These are phyloP conservation scores for Galaxea fascicularis DNA, from an alignment of 92 coral and sea anemone genomes.

Conservation along the genomic window DNA sequence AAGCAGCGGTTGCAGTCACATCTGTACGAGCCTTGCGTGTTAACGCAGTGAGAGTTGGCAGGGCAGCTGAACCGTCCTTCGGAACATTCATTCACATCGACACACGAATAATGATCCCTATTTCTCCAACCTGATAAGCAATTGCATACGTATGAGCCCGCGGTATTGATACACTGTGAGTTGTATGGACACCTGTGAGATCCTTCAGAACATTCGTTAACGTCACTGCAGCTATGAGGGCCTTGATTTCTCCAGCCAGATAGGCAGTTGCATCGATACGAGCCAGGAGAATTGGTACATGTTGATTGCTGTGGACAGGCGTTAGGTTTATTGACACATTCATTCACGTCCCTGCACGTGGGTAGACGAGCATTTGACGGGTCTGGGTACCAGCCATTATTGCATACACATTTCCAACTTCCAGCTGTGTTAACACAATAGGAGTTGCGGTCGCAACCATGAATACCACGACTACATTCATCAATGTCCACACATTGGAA, in stretches of 20 bases:
- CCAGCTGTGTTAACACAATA: constrained; percentile 88
- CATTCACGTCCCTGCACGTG: constrained; percentile 50
- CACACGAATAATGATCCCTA: constrained; percentile 16
- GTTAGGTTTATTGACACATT: constrained; percentile 56
- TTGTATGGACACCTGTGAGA: constrained; percentile 47
- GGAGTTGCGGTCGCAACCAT: constrained; percentile 68
- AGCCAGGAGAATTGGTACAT: constrained; percentile 63
- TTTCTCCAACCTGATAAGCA: constrained; percentile 48
- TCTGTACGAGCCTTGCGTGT: constrained; percentile 64
- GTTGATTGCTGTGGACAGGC: constrained; percentile 58
- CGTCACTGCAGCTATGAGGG: constrained; percentile 49
- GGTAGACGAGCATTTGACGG: constrained; percentile 59
- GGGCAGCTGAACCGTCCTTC: constrained; percentile 38
- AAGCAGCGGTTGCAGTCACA: constrained; percentile 70
- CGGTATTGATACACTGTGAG: constrained; percentile 47
- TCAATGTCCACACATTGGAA: constrained; percentile 67
- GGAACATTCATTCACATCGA: constrained; percentile 57
- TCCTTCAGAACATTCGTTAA: constrained; percentile 52
- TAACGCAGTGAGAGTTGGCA: constrained; percentile 48
- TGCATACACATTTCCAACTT: constrained; percentile 89
- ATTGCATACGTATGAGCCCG: constrained; percentile 55
- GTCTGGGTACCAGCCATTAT: constrained; percentile 74
- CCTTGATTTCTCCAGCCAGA: constrained; percentile 62
- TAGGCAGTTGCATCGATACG: constrained; percentile 59
- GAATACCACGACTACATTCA: constrained; percentile 80